phyloP scores from a whole-genome alignment of 2,888 invertebrate species.

The Coenonympha arcania region DNA sequence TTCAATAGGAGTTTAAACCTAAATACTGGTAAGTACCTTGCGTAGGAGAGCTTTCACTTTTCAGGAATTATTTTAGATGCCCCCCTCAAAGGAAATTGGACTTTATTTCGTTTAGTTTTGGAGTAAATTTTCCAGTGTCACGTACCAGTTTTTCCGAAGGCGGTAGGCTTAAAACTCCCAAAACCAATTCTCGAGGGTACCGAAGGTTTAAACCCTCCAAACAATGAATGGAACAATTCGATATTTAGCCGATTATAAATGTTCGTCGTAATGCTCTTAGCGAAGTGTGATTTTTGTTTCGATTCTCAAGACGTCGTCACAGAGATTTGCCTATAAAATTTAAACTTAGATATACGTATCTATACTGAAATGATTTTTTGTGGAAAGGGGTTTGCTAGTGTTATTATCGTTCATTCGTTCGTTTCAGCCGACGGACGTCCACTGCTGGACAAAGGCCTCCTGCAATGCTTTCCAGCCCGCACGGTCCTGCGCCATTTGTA shows the following conservation, averaged over 20 bases:
- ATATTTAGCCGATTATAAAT: slow-evolving; percentile 73
- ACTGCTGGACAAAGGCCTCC: too few relatives aligned
- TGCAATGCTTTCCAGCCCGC: too few relatives aligned
- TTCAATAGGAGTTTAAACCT: slow-evolving; percentile 73
- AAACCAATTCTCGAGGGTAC: slow-evolving; percentile 66
- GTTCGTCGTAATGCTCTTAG: slow-evolving; percentile 68
- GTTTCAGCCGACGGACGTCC: too few relatives aligned
- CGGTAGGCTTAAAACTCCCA: slow-evolving; percentile 70
- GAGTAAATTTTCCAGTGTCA: slow-evolving; percentile 37
- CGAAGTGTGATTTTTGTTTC: slow-evolving; percentile 62
- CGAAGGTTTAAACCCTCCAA: slow-evolving; percentile 60
- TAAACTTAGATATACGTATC: not conserved
- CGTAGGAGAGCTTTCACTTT: slow-evolving; percentile 73
- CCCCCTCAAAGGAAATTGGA: slow-evolving; percentile 36
- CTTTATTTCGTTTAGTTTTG: slow-evolving; percentile 36
- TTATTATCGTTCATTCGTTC: too few relatives aligned
- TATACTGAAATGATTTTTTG: too few relatives aligned
- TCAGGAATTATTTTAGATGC: slow-evolving; percentile 63
- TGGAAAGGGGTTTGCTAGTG: too few relatives aligned
- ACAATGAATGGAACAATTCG: slow-evolving; percentile 72
- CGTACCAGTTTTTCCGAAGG: slow-evolving; percentile 55
- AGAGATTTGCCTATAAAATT: not conserved
- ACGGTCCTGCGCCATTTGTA: too few relatives aligned
- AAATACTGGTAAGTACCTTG: slow-evolving; percentile 73
- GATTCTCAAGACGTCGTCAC: slow-evolving; percentile 21